Base-by-base conservation (phyloP, 2,113 vertebrate genomes). In the Larimichthys crocea region DNA sequence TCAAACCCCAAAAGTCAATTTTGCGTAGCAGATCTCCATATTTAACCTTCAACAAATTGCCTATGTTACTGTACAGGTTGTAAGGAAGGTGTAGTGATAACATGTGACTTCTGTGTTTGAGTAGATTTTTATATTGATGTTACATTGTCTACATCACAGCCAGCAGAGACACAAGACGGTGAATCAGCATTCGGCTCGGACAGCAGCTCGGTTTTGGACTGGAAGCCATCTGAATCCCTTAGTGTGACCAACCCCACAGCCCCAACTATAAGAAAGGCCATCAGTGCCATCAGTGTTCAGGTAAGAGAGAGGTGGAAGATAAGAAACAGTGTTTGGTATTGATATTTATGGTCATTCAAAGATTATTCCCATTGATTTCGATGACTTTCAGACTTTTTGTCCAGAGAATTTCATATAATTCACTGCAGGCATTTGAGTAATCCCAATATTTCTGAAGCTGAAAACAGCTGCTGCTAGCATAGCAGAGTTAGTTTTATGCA, bases 241-340 rank as follows among this genome's bases (percentile, higher is more conserved):
- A 92, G 86, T 67, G 92, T 88, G 61, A 88, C 84, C 79, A 92
- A 92, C 44, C 75, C 91, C 3, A 10, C 85, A 11, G 80, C 84
- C 9, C 95, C 94, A 24, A 90, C 74, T 4, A 78, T 81, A 0
- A 94, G 96, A 64, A 97, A 91, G 84, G 84, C 94, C 52, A 96
- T 99, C 80, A 96, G 95, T 2, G 96, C 96, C 76, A 93, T 99
- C 89, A 94, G 86, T 5, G 81, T 92, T 49, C 94, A 97, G 95
- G 97, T 98, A 92, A 82, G 55, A 52, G 24, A 62, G 49, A 56
- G 11, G 44, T 1, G 2, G 16, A 48, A 20, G 10, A 10, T 56
- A 42, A n/a, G 19, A 1, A 59, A 5, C 35, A 40, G 35, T 40
- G 46, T 66, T 59, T 35, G 3, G 17, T 31, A 6, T n/a, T n/a